Base-by-base conservation (phyloP, 2,113 vertebrate species). In the Equus quagga region DNA sequence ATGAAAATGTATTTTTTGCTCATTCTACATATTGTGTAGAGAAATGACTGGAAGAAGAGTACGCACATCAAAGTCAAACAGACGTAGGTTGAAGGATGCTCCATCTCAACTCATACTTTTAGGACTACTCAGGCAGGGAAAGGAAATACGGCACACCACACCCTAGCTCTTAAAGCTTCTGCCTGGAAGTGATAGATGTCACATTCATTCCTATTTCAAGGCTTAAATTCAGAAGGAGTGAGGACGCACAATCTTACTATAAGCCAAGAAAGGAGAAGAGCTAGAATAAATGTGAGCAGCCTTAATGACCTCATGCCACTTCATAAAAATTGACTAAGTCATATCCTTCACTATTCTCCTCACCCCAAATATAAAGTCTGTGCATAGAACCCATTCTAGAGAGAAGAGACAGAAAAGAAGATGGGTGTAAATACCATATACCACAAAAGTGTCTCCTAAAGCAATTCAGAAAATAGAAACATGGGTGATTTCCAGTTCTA, bases 401-500 rank as follows among this genome's bases (percentile, higher is more conserved):
- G 41, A 82, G n/a, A 69, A 36, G 5, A 46, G 31, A 51, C 46
- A 73, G 13, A 72, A 58, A 70, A 91, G 80, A 69, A 81, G 49
- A 93, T 12, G 33, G 2, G 8, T 62, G 31, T 72, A 28, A 89
- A n/a, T 70, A 72, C n/a, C 8, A 36, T 3, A 14, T 8, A 14
- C 17, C 14, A 33, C 5, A 3, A 80, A 73, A 46, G 41, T 73
- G 67, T 92, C 82, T 92, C 79, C 58, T 60, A 60, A 75, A 76
- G 58, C 6, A 89, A 79, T 51, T 80, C n/a, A 62, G 44, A 84
- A 94, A 96, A 75, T 33, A 64, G 88, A 88, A 76, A 26, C 18
- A 24, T 81, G 41, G 64, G 62, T n/a, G 31, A 64, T 31, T 62
- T 62, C 92, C 91, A 95, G 2, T 81, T 80, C 8, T 81, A 81